These are phyloP conservation scores for Pseudois nayaur DNA, from an alignment of 2,113 vertebrate genomes.

Conservation along the genomic window DNA sequence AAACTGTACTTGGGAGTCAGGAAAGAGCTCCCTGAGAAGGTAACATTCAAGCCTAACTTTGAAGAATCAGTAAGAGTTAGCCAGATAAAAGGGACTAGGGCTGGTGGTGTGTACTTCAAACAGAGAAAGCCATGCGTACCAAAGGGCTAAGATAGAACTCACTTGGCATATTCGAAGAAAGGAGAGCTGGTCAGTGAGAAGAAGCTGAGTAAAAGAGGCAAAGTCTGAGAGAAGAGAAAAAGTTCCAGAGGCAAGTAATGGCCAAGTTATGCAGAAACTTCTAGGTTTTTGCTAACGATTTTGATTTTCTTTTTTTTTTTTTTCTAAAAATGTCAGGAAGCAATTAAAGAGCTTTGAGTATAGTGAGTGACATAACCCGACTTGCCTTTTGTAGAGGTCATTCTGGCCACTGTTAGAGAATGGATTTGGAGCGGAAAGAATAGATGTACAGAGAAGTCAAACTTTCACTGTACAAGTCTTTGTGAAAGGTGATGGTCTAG, in stretches of 20 bases:
- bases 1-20: neutral
- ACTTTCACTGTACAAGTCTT: neutral
- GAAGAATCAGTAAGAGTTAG: neutral
- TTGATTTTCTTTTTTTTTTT: neutral
- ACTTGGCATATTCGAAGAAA: neutral
- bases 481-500: accelerated
- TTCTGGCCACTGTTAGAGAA: neutral
- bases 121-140: neutral
- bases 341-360: neutral
- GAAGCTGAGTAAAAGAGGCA: neutral
- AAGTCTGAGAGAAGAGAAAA: neutral
- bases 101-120: neutral
- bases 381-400: neutral
- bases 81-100: too few species aligned
- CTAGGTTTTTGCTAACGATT: neutral
- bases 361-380: neutral
- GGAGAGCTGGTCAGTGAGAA: neutral
- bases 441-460: neutral
- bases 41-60: neutral
- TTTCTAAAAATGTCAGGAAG: neutral
- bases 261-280: neutral
- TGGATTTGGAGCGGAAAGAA: neutral
- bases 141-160: neutral
- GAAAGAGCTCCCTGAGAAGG: neutral
- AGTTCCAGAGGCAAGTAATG: neutral